A percentile compares a stretch with the other conserved stretches of the same genome.
Conservation (phyloP, 2,888 invertebrate genomes). For the Athetis lepigone region DNA sequence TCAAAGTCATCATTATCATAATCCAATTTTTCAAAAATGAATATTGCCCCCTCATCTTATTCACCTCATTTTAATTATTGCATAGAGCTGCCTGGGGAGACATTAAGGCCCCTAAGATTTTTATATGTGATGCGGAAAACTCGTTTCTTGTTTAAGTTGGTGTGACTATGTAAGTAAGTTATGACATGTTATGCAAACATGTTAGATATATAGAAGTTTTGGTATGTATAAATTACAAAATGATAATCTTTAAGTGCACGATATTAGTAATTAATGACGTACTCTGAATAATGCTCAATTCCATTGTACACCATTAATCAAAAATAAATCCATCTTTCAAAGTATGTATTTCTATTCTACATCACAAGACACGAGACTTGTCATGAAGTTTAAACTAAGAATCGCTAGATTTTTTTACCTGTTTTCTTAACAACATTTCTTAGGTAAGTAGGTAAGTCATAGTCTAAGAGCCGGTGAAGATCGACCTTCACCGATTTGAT, state of each 20-base stretch:
- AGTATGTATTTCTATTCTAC: too few species aligned
- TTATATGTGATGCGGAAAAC: slow-evolving; percentile 27
- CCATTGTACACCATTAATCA: not conserved
- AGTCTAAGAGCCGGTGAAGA: too few species aligned
- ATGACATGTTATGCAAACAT: slow-evolving; percentile 4
- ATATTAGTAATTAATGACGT: too few species aligned
- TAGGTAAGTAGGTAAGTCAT: too few species aligned
- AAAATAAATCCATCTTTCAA: too few species aligned
- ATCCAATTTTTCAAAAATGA: slow-evolving; percentile 78
- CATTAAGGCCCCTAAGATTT: slow-evolving; percentile 64
- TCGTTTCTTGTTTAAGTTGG: slow-evolving; percentile 24
- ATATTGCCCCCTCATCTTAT: slow-evolving; percentile 71
- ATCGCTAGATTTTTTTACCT: too few species aligned
- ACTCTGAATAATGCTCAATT: not conserved
- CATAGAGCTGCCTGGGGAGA: slow-evolving; percentile 70
- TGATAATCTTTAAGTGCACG: too few species aligned
- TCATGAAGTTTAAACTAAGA: too few species aligned
- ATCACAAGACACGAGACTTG: too few species aligned
- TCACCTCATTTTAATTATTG: slow-evolving; percentile 77
- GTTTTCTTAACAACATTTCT: too few species aligned
- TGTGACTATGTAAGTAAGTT: slow-evolving; percentile 12
- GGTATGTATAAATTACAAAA: slow-evolving; percentile 5
- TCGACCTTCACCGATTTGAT: too few species aligned
- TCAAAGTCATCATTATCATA: slow-evolving; percentile 76
- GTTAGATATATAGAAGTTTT: not conserved